Base-by-base conservation (phyloP, 2,888 invertebrate genomes). In the Tuberolachnus salignus region DNA sequence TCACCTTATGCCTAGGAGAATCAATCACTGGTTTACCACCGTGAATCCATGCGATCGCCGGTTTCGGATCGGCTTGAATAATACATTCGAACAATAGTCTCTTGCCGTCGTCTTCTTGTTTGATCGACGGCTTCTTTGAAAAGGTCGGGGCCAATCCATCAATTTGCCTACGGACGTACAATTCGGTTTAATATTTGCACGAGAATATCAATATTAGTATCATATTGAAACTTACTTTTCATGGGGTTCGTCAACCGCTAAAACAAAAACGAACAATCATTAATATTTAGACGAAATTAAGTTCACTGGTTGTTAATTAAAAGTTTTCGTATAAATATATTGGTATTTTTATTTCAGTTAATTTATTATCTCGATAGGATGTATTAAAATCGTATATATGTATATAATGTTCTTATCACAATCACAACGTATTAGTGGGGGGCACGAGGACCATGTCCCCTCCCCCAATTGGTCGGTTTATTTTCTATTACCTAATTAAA, bases 91-190 rank as follows among this genome's bases (percentile, higher is more conserved):
- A 96, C 84, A 95, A 90, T 84, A 97, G 88, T 86, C 94, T 90
- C 88, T 95, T 95, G 84, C 96, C 96, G 87, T 96, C 95, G 87
- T 97, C 97, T 87, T 97, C 97, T 87, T 98, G 97, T 86, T 96
- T 91, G 87, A 98, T 98, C 84, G 95, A 92, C 82, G 97, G 97
- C 88, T 97, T 97, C 89, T 97, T 95, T 87, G 95, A 93, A 89
- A 98, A 98, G 85, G 97, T 97, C 85, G 97, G 97, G 87, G 97
- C 96, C 87, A 94, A 92, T 86, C 96, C 97, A 89, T 96, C 96
- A 89, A 95, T 94, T 95, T 96, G 95, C 90, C 96, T 96, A 88
- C 14, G 87, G 84, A 88, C 14, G 87, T 84, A 83, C 81, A 80
- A 83, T 59, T 26, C n/a, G n/a, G 3, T n/a, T n/a, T 66, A 72